Base-by-base conservation (phyloP, 2,888 invertebrate species). In the Galeruca laticollis region DNA sequence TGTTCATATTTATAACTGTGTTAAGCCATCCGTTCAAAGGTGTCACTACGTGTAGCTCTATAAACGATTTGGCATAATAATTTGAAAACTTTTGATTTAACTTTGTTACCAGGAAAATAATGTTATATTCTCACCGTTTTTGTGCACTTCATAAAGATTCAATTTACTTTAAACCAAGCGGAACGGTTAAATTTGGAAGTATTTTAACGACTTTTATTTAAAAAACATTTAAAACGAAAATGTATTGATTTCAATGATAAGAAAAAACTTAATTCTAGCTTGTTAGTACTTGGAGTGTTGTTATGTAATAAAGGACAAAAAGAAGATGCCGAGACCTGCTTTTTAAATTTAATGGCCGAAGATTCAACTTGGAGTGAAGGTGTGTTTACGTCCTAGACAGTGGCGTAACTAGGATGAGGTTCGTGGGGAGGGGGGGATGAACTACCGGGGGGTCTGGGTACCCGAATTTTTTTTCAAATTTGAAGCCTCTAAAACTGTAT, bases 281-380 rank as follows among this genome's bases (percentile, higher is more conserved):
- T 85, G 31, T 60, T 85, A 6, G 66, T 84, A 43, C 81, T 80
- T 66, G 84, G 79, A 4, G 72, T 81, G 13, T 68, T 85, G 2
- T 73, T 84, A 52, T 71, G 75, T 0, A 78, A 82, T 40, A 81
- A 80, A 64, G 76, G 77, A 8, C 75, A 78, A 49, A 73, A 71
- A 11, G 73, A 80, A 35, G 82, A 84, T 72, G 83, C 84, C 1
- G 85, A 86, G 79, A 83, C 81, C 0, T 83, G 83, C 71, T 79
- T 86, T 40, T 70, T 84, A 68, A 82, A 80, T 21, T 68, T 84
- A 26, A 71, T 83, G 43, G 72, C 80, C 0, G 73, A 77, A 33
- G 73, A 82, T 70, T 80, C 83, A 1, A 75, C 72, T 43, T 86
- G 84, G 82, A 56, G 81, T 2, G 83, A 84, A 80, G 84, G 82